Conservation (phyloP, 2,797 vertebrate species). For the Gymnoscopelus microlampas region DNA sequence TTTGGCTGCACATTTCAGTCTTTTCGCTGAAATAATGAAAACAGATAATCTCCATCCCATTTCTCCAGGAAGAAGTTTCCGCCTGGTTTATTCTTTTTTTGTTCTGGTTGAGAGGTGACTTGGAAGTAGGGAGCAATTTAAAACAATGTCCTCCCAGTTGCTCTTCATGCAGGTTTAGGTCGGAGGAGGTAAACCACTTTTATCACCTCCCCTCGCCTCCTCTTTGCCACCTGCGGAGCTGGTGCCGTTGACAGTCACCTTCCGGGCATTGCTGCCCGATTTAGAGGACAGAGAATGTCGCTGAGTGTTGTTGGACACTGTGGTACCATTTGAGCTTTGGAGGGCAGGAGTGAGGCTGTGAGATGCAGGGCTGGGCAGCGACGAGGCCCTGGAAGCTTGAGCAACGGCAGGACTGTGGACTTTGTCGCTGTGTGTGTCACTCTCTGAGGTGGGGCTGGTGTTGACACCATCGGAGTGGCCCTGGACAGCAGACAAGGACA, state of each 20-base stretch:
- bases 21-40: slow-evolving; percentile 42
- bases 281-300: slow-evolving; percentile 80
- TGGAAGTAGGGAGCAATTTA: slow-evolving; percentile 63
- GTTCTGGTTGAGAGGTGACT: slow-evolving; percentile 26
- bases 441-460: slow-evolving; percentile 89
- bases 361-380: slow-evolving; percentile 70
- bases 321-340: slow-evolving; percentile 77
- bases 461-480: slow-evolving; percentile 84
- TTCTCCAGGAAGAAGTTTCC: slow-evolving; percentile 41
- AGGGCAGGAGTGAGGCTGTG: slow-evolving; percentile 68
- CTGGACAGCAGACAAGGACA: slow-evolving; percentile 74
- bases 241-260: slow-evolving; percentile 90
- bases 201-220: slow-evolving; percentile 69
- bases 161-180: slow-evolving; percentile 56
- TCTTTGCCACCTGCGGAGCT: slow-evolving; percentile 68
- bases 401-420: slow-evolving; percentile 87
- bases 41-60: slow-evolving; percentile 36
- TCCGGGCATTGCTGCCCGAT: slow-evolving; percentile 76
- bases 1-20: slow-evolving; percentile 76
- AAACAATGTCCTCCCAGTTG: slow-evolving; percentile 71
- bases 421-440: slow-evolving; percentile 95
- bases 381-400: slow-evolving; percentile 83
- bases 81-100: slow-evolving; percentile 45
- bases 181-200: slow-evolving; percentile 70
- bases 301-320: slow-evolving; percentile 76